These are phyloP conservation scores for Araneus ventricosus DNA, from an alignment of 1,140 invertebrate genomes.

Conservation along the genomic window DNA sequence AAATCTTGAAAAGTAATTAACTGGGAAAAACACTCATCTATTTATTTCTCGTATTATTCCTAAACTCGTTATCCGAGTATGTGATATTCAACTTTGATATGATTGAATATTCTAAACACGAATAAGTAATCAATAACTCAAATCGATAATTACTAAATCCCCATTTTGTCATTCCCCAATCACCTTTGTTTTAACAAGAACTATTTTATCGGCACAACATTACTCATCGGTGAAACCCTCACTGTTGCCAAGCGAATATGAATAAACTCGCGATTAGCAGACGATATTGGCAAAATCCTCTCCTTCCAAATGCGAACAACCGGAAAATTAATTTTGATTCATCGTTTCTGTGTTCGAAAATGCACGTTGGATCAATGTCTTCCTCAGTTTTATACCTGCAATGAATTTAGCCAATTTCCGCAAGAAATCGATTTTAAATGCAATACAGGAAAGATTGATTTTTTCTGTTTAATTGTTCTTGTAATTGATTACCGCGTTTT, in stretches of 20 bases:
- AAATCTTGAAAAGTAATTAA: too few species aligned
- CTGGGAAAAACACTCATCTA: too few species aligned
- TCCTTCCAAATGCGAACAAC: not conserved
- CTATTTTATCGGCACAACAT: conserved; percentile 41
- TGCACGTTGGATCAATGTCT: not conserved
- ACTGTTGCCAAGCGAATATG: not conserved
- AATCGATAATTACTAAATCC: not conserved
- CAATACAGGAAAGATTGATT: not conserved
- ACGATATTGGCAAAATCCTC: conserved; percentile 12
- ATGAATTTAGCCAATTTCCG: not conserved
- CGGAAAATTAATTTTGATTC: conserved; percentile 44
- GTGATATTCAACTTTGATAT: not conserved
- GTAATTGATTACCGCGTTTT: not conserved
- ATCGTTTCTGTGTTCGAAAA: not conserved
- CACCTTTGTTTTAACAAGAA: conserved; percentile 2
- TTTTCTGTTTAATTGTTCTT: not conserved
- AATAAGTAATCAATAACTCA: not conserved
- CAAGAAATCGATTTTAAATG: not conserved
- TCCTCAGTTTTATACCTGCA: not conserved
- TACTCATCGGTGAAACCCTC: not conserved
- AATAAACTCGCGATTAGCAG: conserved; percentile 24
- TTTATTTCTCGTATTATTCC: not conserved
- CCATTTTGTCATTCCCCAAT: not conserved
- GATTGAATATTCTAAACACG: not conserved
- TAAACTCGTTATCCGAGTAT: not conserved